phyloP scores from a whole-genome alignment of 2,797 vertebrate genomes.

The Premnoplex brunnescens region DNA sequence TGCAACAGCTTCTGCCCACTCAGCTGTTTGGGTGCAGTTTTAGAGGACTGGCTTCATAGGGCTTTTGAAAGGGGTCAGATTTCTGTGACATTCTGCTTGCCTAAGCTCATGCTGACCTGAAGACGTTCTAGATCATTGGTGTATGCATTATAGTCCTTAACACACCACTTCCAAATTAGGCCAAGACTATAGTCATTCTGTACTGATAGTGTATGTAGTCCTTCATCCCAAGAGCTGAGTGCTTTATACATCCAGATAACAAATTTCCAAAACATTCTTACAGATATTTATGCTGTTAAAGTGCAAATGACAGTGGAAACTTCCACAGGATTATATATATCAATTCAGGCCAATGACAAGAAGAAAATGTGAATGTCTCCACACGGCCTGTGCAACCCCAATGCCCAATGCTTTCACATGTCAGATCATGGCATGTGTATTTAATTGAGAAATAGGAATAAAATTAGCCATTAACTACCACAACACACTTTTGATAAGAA shows the following conservation, averaged over 20 bases:
- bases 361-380: not conserved
- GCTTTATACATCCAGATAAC: conserved; percentile 29
- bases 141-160: not conserved
- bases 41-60: not conserved
- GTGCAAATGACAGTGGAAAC: conserved; percentile 3
- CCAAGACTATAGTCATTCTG: not conserved
- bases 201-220: not conserved
- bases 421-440: not conserved
- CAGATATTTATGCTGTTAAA: conserved; percentile 17
- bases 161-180: conserved; percentile 33
- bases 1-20: not conserved
- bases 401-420: not conserved
- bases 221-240: not conserved
- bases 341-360: not conserved
- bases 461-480: not conserved
- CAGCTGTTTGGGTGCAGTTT: not conserved
- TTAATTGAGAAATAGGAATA: not conserved
- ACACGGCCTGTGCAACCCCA: not conserved
- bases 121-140: not conserved
- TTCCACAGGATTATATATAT: not conserved
- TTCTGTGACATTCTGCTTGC: not conserved
- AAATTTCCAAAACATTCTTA: conserved; percentile 41
- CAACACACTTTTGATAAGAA: not conserved
- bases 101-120: not conserved
- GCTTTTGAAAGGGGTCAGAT: not conserved